Percentiles rank a stretch among this genome's conserved stretches.
These are phyloP conservation scores for Lichenostomus cassidix DNA, from an alignment of 2,113 vertebrate genomes.

Conservation along the genomic window DNA sequence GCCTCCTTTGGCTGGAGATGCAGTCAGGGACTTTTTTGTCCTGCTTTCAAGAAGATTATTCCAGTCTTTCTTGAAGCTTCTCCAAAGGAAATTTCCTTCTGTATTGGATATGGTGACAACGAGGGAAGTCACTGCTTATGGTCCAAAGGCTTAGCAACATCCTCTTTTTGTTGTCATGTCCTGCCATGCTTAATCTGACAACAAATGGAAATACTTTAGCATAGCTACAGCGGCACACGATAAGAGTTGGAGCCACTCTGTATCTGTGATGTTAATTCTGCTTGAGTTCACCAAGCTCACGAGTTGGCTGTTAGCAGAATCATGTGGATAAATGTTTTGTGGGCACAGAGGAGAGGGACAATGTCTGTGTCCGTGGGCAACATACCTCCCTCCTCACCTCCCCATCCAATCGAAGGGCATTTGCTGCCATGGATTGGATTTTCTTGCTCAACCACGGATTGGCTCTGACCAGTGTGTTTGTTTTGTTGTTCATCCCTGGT, in stretches of 20 bases:
- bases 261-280: background rate
- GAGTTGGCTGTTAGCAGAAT: background rate
- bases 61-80: background rate
- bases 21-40: background rate
- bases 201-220: background rate
- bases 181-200: background rate
- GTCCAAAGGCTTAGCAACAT: background rate
- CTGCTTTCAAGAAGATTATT: background rate
- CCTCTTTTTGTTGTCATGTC: background rate
- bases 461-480: constrained; percentile 31
- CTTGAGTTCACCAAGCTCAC: background rate
- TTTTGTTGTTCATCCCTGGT: constrained; percentile 57
- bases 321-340: background rate
- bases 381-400: background rate
- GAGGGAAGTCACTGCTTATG: background rate
- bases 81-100: constrained; percentile 25
- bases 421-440: background rate
- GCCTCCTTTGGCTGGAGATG: constrained; percentile 1
- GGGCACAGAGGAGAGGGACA: background rate
- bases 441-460: background rate
- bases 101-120: rapidly evolving
- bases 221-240: background rate
- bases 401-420: background rate
- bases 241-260: background rate
- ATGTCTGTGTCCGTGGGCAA: background rate